Percentiles rank a stretch among this genome's conserved stretches.
phyloP scores from a whole-genome alignment of 2,113 vertebrate genomes.

The Serinus canaria region DNA sequence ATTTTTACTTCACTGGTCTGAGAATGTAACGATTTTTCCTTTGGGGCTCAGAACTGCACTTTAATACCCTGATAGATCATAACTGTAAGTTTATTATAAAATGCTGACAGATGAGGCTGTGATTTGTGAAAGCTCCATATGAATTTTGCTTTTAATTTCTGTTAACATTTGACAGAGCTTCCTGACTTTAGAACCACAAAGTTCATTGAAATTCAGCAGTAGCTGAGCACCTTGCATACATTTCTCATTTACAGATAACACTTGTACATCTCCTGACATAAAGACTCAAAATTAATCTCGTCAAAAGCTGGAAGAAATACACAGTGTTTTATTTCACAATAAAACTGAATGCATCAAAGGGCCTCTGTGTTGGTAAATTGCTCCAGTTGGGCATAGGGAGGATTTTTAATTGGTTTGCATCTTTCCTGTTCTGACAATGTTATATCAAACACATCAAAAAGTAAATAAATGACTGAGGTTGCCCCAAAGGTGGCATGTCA shows the following conservation, averaged over 20 bases:
- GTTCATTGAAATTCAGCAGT: slow-evolving; percentile 73
- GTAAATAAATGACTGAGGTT: slow-evolving; percentile 58
- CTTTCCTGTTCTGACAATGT: slow-evolving; percentile 42
- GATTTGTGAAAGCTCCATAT: slow-evolving; percentile 71
- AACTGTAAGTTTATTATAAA: slow-evolving; percentile 71
- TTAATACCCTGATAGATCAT: slow-evolving; percentile 64
- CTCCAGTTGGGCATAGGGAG: slow-evolving; percentile 31
- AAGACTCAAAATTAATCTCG: slow-evolving; percentile 67
- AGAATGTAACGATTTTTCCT: slow-evolving; percentile 65
- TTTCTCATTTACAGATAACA: slow-evolving; percentile 70
- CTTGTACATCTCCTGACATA: slow-evolving; percentile 70
- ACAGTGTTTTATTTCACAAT: slow-evolving; percentile 63
- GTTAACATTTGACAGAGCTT: slow-evolving; percentile 75
- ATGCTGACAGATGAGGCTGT: slow-evolving; percentile 69
- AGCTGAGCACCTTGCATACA: slow-evolving; percentile 45
- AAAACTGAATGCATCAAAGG: slow-evolving; percentile 50
- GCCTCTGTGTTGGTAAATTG: slow-evolving; percentile 46
- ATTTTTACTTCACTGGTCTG: slow-evolving; percentile 59
- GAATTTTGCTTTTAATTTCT: slow-evolving; percentile 75
- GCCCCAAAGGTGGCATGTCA: slow-evolving; percentile 43
- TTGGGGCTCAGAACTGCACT: slow-evolving; percentile 30
- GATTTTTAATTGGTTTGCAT: slow-evolving; percentile 67
- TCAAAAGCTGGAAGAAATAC: slow-evolving; percentile 37
- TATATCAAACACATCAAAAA: slow-evolving; percentile 63
- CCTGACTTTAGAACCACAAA: slow-evolving; percentile 65